Evolutionary conservation across 2,888 invertebrate species (phyloP).

Genomic region (Amphipyra tragopoginis): DNA sequence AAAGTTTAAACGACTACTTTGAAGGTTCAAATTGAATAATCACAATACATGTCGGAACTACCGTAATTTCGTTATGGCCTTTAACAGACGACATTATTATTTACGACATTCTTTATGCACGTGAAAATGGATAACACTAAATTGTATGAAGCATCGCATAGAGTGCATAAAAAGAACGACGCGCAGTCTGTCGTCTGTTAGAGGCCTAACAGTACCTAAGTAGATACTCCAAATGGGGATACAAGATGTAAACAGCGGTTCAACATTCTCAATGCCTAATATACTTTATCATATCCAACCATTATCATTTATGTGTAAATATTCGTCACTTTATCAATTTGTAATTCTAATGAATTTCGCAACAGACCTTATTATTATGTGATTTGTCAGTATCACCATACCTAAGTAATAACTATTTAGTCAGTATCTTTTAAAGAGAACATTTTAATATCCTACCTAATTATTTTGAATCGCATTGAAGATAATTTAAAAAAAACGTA

Average conservation of each 20-base stretch:
- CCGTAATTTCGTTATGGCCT: conserved; percentile 59
- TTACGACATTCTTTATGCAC: too few relatives aligned
- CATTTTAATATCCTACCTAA: conserved; percentile 77
- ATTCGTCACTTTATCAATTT: conserved; percentile 60
- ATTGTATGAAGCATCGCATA: too few relatives aligned
- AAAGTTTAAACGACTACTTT: conserved; percentile 77
- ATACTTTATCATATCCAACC: conserved; percentile 60
- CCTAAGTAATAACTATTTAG: conserved; percentile 77
- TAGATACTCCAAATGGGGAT: conserved; percentile 39
- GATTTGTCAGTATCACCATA: conserved; percentile 81
- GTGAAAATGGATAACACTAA: too few relatives aligned
- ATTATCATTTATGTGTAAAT: conserved; percentile 65
- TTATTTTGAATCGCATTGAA: conserved; percentile 65
- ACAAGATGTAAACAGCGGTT: conserved; percentile 47
- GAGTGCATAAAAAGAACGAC: too few relatives aligned
- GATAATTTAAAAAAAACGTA: conserved; percentile 38
- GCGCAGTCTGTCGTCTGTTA: too few relatives aligned
- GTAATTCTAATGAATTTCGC: conserved; percentile 70
- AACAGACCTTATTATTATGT: conserved; percentile 81
- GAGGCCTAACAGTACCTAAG: conserved; percentile 54
- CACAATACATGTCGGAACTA: conserved; percentile 59
- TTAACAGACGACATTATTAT: too few relatives aligned
- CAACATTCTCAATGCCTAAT: conserved; percentile 53
- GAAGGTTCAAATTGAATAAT: conserved; percentile 75
- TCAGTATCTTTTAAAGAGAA: conserved; percentile 81